Base-by-base conservation (phyloP, 2,888 invertebrate genomes). In the Patella depressa region DNA sequence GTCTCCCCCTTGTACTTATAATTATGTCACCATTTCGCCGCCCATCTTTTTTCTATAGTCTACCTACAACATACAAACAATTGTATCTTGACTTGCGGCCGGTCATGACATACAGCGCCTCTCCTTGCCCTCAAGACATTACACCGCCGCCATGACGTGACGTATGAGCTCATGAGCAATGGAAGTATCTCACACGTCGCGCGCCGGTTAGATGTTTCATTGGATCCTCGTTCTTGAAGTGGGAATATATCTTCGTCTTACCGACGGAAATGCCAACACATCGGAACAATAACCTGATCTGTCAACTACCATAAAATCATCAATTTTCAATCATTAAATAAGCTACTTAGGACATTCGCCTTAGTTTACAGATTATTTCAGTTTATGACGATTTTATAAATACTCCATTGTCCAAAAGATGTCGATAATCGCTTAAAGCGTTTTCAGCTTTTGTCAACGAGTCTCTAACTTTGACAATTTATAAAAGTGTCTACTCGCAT, bases 231-330 rank as follows among this genome's bases (percentile, higher is more conserved):
- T 14, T 19, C 24, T 65, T 65, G 5, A 45, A 45, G 45, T 45
- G 45, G 9, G 65, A 2, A 24, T 65, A 19, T n/a, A 14, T 65
- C 19, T 24, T 24, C 65, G 24, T 24, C 65, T 65, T 65, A 65
- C n/a, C 65, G 65, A 65, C 65, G 65, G 65, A 65, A 24, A 65
- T 65, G 65, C 65, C 65, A 65, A 65, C 65, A 65, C 65, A 24
- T 65, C 24, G 2, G 19, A 24, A 65, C 65, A 65, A 65, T 65
- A 24, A 11, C 65, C 4, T 4, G 24, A 65, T 24, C 65, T 65
- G 65, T 65, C 65, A 65, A 24, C 9, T 19, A 24, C 19, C 19
- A 19, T 19, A 24, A 24, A 19, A 65, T 65, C 65, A 14, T 65
- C 65, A 65, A 24, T 11, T 19, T 19, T 24, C 19, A 24, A 65